Conservation (phyloP, 1,140 invertebrate genomes). For the Trichonephila clavipes region DNA sequence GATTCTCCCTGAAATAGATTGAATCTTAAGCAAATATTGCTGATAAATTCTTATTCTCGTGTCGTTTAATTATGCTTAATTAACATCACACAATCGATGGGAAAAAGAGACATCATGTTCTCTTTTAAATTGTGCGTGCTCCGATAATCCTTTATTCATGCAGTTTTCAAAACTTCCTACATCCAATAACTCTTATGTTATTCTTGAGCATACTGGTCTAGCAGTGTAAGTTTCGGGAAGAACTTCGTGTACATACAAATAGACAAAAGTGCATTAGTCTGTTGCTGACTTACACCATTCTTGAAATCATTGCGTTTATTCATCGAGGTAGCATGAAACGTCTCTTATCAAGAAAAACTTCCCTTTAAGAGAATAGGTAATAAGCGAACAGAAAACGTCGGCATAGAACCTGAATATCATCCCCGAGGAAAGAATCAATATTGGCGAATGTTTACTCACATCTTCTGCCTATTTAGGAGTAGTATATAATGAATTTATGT, state of each 20-base stretch:
- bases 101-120: not conserved
- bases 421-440: conserved; percentile 15
- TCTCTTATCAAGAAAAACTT: conserved; percentile 23
- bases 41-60: too few species aligned
- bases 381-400: not conserved
- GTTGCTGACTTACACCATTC: not conserved
- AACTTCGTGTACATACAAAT: not conserved
- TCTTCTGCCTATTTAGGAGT: conserved; percentile 24
- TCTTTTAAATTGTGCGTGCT: not conserved
- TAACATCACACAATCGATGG: not conserved
- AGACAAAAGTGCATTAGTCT: not conserved
- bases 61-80: not conserved
- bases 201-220: not conserved
- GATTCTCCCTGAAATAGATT: too few species aligned
- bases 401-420: not conserved
- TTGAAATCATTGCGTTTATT: not conserved
- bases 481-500: conserved; percentile 4
- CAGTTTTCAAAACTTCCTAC: not conserved
- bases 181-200: not conserved
- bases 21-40: too few species aligned
- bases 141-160: not conserved
- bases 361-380: conserved; percentile 22
- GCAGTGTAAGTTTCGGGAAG: not conserved
- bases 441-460: not conserved
- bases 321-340: not conserved